These are phyloP conservation scores for Loris lydekkerianus DNA, from an alignment of 2,797 vertebrate species.

Conservation along the genomic window DNA sequence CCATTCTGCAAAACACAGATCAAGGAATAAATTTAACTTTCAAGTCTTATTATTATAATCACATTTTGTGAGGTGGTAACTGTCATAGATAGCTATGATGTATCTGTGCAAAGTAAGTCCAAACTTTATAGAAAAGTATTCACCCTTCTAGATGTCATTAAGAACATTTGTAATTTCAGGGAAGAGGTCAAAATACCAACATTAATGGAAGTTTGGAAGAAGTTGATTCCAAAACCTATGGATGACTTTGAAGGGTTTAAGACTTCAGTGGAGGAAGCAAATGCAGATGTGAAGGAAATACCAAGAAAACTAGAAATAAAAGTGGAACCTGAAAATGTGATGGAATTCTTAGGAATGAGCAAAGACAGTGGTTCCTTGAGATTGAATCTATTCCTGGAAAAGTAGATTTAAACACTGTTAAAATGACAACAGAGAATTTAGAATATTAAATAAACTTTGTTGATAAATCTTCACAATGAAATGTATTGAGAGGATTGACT, in stretches of 20 bases:
- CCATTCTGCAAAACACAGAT: not conserved
- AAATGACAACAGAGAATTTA: not conserved
- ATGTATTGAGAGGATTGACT: not conserved
- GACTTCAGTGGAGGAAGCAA: not conserved
- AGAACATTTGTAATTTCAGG: not conserved
- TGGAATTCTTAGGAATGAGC: not conserved
- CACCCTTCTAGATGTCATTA: not conserved
- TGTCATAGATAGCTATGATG: not conserved
- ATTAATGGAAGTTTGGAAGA: not conserved
- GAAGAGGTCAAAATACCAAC: not conserved
- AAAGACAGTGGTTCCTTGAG: not conserved
- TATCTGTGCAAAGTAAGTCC: not conserved
- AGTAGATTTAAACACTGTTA: not conserved
- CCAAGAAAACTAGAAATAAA: not conserved
- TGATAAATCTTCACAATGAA: not conserved
- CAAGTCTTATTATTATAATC: not conserved
- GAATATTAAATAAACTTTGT: not conserved
- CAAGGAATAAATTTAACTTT: not conserved
- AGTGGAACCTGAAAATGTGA: not conserved
- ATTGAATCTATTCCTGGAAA: not conserved
- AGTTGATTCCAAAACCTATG: not conserved
- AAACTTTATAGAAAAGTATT: not conserved
- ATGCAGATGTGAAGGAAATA: not conserved
- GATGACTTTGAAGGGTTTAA: not conserved
- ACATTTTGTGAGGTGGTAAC: not conserved